Base-by-base conservation (phyloP, 2,888 invertebrate genomes). In the Leptinotarsa rubiginosa region DNA sequence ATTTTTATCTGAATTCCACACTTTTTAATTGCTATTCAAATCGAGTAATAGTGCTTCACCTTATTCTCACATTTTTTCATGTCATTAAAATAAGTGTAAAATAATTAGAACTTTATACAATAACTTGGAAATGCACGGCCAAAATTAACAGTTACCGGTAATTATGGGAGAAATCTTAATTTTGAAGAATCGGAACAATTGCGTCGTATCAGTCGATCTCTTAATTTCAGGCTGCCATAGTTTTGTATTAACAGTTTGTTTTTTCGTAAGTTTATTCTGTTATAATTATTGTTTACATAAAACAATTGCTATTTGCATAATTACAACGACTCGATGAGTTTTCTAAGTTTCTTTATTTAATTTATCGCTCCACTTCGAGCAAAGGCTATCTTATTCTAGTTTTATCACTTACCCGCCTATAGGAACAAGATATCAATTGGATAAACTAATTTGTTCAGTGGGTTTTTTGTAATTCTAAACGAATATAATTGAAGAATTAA, bases 51-150 rank as follows among this genome's bases (percentile, higher is more conserved):
- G 49, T 65, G 69, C 75, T 78, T 77, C 77, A 78, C 78, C 82
- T 74, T 77, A 83, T 84, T 84, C 84, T 82, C 84, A 84, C 83
- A 83, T 82, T 80, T 80, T 80, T 79, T 77, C 77, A 56, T 47
- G 75, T 73, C 78, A 78, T 77, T 75, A 77, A 74, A 67, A 70
- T 71, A 75, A 75, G 79, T 77, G 76, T 71, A 67, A 77, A 81
- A 79, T 81, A 83, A 82, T 83, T 82, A 82, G 79, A 78, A 78
- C 75, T 74, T 65, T 75, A 78, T 79, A 80, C 81, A 80, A 81
- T 81, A 78, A 78, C 74, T 73, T 75, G 76, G 74, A 74, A 71
- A 78, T 79, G 78, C 75, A 77, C 75, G 74, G 73, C 75, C 77
- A 76, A 80, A 80, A 78, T 77, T 74, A 76, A 81, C 81, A 79